A percentile compares a stretch with the other conserved stretches of the same genome.
Conservation (phyloP, 2,888 invertebrate genomes). For the Drosophila paranaensis region DNA sequence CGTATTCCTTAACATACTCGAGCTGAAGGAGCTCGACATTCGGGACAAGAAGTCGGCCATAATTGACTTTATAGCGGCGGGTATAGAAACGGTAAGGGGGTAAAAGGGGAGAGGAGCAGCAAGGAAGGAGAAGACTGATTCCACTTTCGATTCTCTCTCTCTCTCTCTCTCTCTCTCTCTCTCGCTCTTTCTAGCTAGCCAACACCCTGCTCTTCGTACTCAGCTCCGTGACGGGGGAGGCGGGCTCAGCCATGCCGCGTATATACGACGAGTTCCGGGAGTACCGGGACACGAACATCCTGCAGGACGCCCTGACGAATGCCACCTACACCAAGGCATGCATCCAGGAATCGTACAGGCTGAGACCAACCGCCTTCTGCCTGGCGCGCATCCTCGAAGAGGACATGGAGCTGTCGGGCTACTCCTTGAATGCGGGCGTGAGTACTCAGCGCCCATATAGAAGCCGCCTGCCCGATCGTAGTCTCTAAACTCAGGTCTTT, state of each 20-base stretch:
- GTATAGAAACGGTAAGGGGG: conserved; percentile 90
- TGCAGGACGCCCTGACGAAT: conserved; percentile 87
- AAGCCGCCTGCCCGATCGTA: background rate
- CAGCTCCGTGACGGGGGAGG: conserved; percentile 89
- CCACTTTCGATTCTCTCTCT: background rate
- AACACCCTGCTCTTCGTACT: conserved; percentile 92
- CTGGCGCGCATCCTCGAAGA: conserved; percentile 91
- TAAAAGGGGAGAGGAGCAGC: background rate
- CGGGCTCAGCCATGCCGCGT: conserved; percentile 87
- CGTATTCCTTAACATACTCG: conserved; percentile 91
- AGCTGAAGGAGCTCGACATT: conserved; percentile 89
- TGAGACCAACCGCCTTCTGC: conserved; percentile 90
- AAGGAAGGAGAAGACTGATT: background rate
- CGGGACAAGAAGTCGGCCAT: conserved; percentile 93
- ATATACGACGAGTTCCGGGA: conserved; percentile 88
- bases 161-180: background rate
- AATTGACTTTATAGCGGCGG: conserved; percentile 94
- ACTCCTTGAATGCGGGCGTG: conserved; percentile 90
- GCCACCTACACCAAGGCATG: conserved; percentile 93
- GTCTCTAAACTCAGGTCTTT: conserved; percentile 2
- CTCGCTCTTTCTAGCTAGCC: conserved; percentile 87
- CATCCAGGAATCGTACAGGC: conserved; percentile 89
- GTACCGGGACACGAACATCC: conserved; percentile 86
- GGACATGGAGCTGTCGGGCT: conserved; percentile 89
- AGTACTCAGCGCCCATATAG: conserved; percentile 72